Conservation (phyloP, 2,113 vertebrate genomes). For the Recurvirostra avosetta region DNA sequence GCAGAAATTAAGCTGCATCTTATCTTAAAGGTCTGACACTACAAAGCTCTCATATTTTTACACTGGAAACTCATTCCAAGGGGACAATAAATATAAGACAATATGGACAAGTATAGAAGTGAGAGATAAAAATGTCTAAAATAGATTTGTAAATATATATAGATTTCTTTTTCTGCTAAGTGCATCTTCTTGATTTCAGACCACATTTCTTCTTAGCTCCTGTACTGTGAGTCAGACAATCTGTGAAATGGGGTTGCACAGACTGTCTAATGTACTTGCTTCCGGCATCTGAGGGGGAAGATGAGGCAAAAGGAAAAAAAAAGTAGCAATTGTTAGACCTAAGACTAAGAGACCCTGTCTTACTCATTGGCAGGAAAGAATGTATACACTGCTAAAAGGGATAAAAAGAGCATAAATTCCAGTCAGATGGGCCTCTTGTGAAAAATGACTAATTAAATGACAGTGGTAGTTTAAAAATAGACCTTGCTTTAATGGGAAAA, state of each 20-base stretch:
- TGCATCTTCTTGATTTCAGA: background rate
- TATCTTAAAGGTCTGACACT: background rate
- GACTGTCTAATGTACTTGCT: background rate
- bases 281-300: background rate
- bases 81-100: background rate
- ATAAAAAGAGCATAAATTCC: slow-evolving; percentile 21
- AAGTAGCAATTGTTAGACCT: background rate
- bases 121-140: background rate
- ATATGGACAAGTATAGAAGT: background rate
- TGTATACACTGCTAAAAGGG: background rate
- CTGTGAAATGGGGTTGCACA: background rate
- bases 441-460: slow-evolving; percentile 25
- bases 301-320: background rate
- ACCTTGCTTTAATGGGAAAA: slow-evolving; percentile 52
- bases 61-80: background rate
- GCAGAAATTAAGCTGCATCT: background rate
- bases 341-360: background rate
- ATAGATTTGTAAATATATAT: background rate
- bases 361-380: background rate
- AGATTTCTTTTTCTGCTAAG: background rate
- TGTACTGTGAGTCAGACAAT: background rate
- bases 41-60: background rate
- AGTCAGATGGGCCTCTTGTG: slow-evolving; percentile 15
- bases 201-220: background rate
- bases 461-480: background rate